Evolutionary conservation across 30 jellyfish, hydroid and myxozoan species (phyloP), one percentile per base, ranked within the genome.

Genomic region (Chironex yamaguchii): DNA sequence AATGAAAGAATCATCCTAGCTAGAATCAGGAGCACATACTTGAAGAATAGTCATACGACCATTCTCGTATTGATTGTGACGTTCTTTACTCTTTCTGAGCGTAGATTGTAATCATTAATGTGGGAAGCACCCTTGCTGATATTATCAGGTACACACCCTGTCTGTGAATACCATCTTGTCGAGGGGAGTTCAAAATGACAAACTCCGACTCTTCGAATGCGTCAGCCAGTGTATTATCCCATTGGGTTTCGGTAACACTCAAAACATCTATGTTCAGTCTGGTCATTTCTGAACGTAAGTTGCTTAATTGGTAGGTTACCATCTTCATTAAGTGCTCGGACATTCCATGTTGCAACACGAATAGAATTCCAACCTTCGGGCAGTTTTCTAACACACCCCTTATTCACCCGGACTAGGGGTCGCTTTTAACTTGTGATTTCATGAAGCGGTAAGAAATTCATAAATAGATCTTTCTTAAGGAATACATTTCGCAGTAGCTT

Each of bases 241-340:
- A 67, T 11, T 67, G 14, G 0, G 81, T 67, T 67, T 67, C 71
- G 24, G 79, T 13, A 14, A 67, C 81, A 17, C 73, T 71, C 20
- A 67, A 34, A n/a, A 0, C 34, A 67, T 67, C 71, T 14, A 67
- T 30, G 28, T 29, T 29, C 72, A 67, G 29, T 34, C 71, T 25
- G 29, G 28, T 34, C 81, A 67, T 0, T 67, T 67, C 81, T 25
- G 68, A 4, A 25, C 24, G 81, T 30, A 67, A 30, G 58, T 42
- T 42, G 58, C 58, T 6, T 17, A 42, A 42, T 17, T n/a, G n/a
- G n/a, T n/a, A n/a, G n/a, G n/a, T 42, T 42, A 42, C 58, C 58
- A 42, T 42, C 58, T 42, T 42, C 58, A 42, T 42, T 42, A 42
- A 42, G 58, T 42, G 58, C 17, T 42, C 58, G 58, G 58, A 42